Conservation (phyloP, 2,888 invertebrate species). For the Mythimna pallens region DNA sequence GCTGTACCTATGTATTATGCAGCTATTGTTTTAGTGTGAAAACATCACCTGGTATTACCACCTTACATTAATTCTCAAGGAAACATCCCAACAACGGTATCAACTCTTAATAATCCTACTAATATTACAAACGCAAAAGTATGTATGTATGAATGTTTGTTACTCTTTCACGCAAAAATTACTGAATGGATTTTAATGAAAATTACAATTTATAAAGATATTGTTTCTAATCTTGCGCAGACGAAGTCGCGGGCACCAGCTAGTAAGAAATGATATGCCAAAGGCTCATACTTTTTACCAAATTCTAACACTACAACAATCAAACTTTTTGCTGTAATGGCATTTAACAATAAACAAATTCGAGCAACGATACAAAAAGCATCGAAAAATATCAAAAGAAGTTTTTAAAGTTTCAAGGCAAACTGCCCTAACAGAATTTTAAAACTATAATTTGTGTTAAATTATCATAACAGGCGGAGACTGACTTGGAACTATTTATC, state of each 20-base stretch:
- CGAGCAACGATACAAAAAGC: constrained; percentile 1
- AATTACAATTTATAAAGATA: too few relatives aligned
- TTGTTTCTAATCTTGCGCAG: too few relatives aligned
- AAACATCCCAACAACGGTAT: constrained; percentile 23
- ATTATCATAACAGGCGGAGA: constrained; percentile 52
- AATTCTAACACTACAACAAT: constrained; percentile 4
- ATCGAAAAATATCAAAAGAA: constrained; percentile 31
- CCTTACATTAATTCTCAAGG: constrained; percentile 39
- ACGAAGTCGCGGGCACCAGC: too few relatives aligned
- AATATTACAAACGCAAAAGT: too few relatives aligned
- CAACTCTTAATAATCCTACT: too few relatives aligned
- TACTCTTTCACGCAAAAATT: too few relatives aligned
- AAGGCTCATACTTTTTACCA: not conserved
- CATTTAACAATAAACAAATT: constrained; percentile 30
- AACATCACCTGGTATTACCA: constrained; percentile 23
- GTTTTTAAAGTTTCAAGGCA: constrained; percentile 43
- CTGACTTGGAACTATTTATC: constrained; percentile 8
- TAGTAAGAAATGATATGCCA: constrained; percentile 32
- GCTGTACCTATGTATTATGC: constrained; percentile 12
- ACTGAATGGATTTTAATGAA: too few relatives aligned
- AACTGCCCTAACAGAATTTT: constrained; percentile 37
- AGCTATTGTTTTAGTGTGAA: constrained; percentile 42
- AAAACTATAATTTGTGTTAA: constrained; percentile 25
- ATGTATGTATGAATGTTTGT: too few relatives aligned
- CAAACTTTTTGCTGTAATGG: constrained; percentile 5